Evolutionary conservation across 2,888 invertebrate species (phyloP), one percentile per base, ranked within the genome.

Genomic region (Mythimna pallens): DNA sequence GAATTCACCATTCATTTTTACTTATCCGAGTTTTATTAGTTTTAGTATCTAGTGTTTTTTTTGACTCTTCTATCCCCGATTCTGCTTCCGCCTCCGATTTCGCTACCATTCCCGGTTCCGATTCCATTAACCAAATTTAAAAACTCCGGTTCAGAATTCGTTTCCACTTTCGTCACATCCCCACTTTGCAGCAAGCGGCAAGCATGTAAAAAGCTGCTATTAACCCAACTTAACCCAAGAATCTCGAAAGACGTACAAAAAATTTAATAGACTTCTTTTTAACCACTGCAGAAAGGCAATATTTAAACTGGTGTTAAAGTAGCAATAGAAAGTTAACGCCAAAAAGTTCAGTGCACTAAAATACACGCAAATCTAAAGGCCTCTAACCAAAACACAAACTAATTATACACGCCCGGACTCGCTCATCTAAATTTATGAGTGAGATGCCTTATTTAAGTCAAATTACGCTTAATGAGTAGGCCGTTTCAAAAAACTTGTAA

Each of bases 361-460:
- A 62, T 20, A 47, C 14, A 25, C 50, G 17, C 25, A 50, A 50
- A 52, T 12, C 20, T 55, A 59, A 40, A 64, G 3, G 22, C 6
- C 8, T 9, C 36, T 68, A 77, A 73, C 76, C 80, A 80, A 52
- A 81, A 82, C 80, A 81, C 78, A 76, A 85, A 87, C 87, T 89
- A 89, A 90, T 91, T 90, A 90, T 76, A 79, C 67, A 78, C 78
- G 80, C 68, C 81, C 78, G 78, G 82, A 78, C 79, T 47, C 63
- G 68, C 78, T 70, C 74, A 64, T 80, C 81, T 77, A 82, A 88
- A 90, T 91, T 91, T 91, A 91, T 87, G 90, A 83, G 89, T 79
- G 85, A 88, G 83, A 84, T 84, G 82, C 82, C 85, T 86, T 87
- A 89, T 91, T 90, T 88, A 87, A 86, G 81, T 81, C 80, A 85